Percentiles rank a stretch among this genome's conserved stretches.
These are phyloP conservation scores for Acipenser ruthenus DNA, from an alignment of 2,797 vertebrate genomes.

Conservation along the genomic window DNA sequence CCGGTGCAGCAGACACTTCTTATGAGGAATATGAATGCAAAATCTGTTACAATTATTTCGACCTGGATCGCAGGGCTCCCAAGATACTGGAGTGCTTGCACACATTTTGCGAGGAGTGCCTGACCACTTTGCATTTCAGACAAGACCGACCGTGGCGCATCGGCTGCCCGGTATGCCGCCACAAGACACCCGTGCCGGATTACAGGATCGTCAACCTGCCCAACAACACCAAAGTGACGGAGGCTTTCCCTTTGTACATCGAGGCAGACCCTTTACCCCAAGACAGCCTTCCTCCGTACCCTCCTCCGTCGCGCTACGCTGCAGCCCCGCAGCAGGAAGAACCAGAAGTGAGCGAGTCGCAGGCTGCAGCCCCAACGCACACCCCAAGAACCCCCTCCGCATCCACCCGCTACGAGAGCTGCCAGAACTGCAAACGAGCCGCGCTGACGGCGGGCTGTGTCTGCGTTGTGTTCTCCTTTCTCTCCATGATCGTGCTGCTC, in stretches of 20 bases:
- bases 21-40: slow-evolving; percentile 91
- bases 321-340: slow-evolving; percentile 49
- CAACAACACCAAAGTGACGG: slow-evolving; percentile 85
- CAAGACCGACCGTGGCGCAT: slow-evolving; percentile 67
- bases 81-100: slow-evolving; percentile 88
- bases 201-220: slow-evolving; percentile 79
- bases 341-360: slow-evolving; percentile 44
- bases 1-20: slow-evolving; percentile 38
- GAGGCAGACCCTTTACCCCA: slow-evolving; percentile 79
- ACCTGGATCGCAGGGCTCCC: slow-evolving; percentile 80
- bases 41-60: slow-evolving; percentile 93
- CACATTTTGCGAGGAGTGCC: slow-evolving; percentile 92
- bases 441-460: slow-evolving; percentile 85
- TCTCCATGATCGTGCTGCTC: slow-evolving; percentile 86
- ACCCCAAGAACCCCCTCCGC: slow-evolving; percentile 28
- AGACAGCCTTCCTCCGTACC: slow-evolving; percentile 71
- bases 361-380: slow-evolving; percentile 26
- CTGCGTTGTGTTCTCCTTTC: slow-evolving; percentile 85
- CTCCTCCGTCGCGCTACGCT: slow-evolving; percentile 58
- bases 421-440: slow-evolving; percentile 79
- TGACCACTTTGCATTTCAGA: slow-evolving; percentile 80
- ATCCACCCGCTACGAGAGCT: slow-evolving; percentile 64
- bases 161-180: slow-evolving; percentile 83
- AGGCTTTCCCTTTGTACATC: slow-evolving; percentile 76
- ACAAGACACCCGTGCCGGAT: slow-evolving; percentile 83